Base-by-base conservation (phyloP, 2,888 invertebrate genomes). In the Abscondita cerata region DNA sequence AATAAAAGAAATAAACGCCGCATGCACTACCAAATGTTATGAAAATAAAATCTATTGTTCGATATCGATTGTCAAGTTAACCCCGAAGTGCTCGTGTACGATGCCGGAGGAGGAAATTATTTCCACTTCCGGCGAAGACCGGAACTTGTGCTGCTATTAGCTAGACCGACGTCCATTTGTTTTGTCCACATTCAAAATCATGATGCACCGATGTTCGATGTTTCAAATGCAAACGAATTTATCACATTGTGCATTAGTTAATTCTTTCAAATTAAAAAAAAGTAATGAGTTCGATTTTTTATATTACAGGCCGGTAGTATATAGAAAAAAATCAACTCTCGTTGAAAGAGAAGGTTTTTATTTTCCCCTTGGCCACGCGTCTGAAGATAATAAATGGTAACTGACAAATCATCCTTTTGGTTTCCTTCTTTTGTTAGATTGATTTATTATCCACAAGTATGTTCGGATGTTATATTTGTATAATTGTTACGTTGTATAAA, bases 401-500 rank as follows among this genome's bases (percentile, higher is more conserved):
- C 67, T 74, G 76, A 76, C 77, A 76, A 78, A 78, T 77, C 76
- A 76, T 77, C 64, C 73, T 66, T 68, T 65, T 56, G 64, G 62
- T 59, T 59, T 58, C 63, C 58, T 64, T 57, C 68, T 65, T 66
- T 71, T 72, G 68, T 70, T 56, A 52, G 33, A 44, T 63, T 70
- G 72, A 72, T 72, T 71, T 72, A 72, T 72, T 61, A 61, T 55
- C 59, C 60, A 52, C 57, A 63, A 69, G 66, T 70, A 66, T 67
- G 67, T 68, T 72, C 76, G 78, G 78, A 78, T 75, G 75, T 76
- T 77, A 76, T 78, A 76, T 75, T 76, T 77, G 76, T 77, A 75
- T 77, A 77, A 78, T 78, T 78, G 77, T 76, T 75, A 73, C 72
- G 66, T 73, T 73, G 59, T 55, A 58, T 47, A 68, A 71, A 64